Conservation (phyloP, 1,140 invertebrate species). For the Drosophila punjabiensis region DNA sequence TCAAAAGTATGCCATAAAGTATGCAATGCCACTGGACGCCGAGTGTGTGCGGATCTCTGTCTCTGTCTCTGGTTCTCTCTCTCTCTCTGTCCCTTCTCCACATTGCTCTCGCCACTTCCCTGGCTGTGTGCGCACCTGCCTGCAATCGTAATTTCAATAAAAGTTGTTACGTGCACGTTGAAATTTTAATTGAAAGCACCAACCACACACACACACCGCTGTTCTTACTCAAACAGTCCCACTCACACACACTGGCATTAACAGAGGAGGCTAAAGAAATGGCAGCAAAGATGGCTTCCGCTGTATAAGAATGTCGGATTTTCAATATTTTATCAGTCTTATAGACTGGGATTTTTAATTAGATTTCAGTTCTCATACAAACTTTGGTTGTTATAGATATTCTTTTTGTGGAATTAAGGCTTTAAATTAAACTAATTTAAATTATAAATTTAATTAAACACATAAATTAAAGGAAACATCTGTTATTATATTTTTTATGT, state of each 20-base stretch:
- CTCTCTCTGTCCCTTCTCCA: neutral
- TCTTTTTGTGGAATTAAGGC: no score
- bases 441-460: no score
- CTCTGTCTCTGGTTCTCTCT: neutral
- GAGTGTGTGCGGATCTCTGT: conserved; percentile 7
- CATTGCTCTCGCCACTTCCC: conserved; percentile 9
- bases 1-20: conserved; percentile 73
- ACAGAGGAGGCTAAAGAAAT: conserved; percentile 5
- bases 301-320: neutral
- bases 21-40: conserved; percentile 59
- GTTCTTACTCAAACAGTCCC: conserved; percentile 16
- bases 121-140: conserved; percentile 54
- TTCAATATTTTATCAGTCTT: neutral
- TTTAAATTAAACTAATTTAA: neutral
- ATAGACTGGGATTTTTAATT: neutral
- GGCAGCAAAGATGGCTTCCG: neutral
- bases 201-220: conserved; percentile 48
- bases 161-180: conserved; percentile 81
- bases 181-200: conserved; percentile 82
- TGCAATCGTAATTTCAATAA: conserved; percentile 83
- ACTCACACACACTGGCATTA: conserved; percentile 8
- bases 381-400: no score
- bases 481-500: no score
- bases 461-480: no score
- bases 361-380: no score